Evolutionary conservation across 2,888 invertebrate genomes (phyloP), one percentile per base, ranked within the genome.

Genomic region (Phyllotreta cruciferae): DNA sequence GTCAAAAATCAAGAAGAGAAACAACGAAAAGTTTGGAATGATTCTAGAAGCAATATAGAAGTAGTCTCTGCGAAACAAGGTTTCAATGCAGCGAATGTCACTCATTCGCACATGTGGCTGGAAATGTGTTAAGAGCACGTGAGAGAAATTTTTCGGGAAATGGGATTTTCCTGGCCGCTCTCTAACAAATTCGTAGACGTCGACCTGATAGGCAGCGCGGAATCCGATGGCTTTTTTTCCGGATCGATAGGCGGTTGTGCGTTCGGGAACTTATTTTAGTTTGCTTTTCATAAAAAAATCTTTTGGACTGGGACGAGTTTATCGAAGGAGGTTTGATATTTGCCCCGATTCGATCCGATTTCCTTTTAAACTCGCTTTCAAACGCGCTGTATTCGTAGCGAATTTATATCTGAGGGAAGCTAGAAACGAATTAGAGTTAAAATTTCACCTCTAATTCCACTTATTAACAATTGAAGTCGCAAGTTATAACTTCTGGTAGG

Each of bases 321-420:
- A 47, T 47, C 34, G 47, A 47, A 47, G 44, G 44, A n/a, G 44
- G 9, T 44, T 44, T 44, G 14, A 44, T 44, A 44, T 44, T 44
- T 44, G 1, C 10, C 9, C n/a, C 14, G 44, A 44, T 44, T 44
- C n/a, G 10, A 7, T 44, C 44, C 14, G 44, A 44, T 44, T 14
- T 44, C 10, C 10, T 44, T 44, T 44, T 44, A 44, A 14, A 44
- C 14, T 44, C 24, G 24, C 1, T 24, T 1, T 24, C 1, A 24
- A 3, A 4, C 24, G 24, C 1, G 4, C 24, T 24, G 4, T 24
- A 24, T 4, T 24, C 4, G 24, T 3, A 24, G 24, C 4, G 24
- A 24, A 24, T 24, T 24, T 95, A 95, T 80, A 94, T 96, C 68
- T n/a, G n/a, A n/a, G n/a, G n/a, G n/a, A n/a, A n/a, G n/a, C n/a